Conservation (phyloP, 2,113 vertebrate genomes). For the Melanocharis versteri region DNA sequence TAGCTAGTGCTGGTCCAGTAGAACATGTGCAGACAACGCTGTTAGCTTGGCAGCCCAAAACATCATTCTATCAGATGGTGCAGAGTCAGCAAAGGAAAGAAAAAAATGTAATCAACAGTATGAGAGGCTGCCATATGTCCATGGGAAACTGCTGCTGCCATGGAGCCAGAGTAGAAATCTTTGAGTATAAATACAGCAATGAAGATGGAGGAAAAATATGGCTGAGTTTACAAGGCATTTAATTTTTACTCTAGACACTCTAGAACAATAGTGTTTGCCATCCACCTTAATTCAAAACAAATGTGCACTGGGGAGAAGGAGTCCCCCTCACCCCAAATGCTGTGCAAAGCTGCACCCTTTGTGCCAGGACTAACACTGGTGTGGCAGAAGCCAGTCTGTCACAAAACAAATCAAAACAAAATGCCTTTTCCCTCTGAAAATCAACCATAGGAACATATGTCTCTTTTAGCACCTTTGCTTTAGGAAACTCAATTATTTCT, state of each 20-base stretch:
- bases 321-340: not conserved
- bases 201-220: not conserved
- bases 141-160: not conserved
- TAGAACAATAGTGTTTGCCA: not conserved
- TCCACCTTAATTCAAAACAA: not conserved
- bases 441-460: not conserved
- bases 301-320: rapidly evolving
- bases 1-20: not conserved
- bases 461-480: not conserved
- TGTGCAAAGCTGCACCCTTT: not conserved
- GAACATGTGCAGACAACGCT: not conserved
- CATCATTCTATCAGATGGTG: not conserved
- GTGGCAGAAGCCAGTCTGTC: not conserved
- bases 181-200: not conserved
- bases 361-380: not conserved
- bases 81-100: not conserved
- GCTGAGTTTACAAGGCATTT: not conserved
- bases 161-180: not conserved
- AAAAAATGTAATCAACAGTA: not conserved
- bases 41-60: not conserved
- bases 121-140: not conserved
- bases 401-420: not conserved
- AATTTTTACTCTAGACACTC: not conserved
- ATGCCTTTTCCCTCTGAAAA: not conserved
- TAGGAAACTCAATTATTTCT: not conserved